A percentile compares a stretch with the other conserved stretches of the same genome.
These are phyloP conservation scores for Ailurus styani DNA, from an alignment of 2,113 vertebrate species.

Conservation along the genomic window DNA sequence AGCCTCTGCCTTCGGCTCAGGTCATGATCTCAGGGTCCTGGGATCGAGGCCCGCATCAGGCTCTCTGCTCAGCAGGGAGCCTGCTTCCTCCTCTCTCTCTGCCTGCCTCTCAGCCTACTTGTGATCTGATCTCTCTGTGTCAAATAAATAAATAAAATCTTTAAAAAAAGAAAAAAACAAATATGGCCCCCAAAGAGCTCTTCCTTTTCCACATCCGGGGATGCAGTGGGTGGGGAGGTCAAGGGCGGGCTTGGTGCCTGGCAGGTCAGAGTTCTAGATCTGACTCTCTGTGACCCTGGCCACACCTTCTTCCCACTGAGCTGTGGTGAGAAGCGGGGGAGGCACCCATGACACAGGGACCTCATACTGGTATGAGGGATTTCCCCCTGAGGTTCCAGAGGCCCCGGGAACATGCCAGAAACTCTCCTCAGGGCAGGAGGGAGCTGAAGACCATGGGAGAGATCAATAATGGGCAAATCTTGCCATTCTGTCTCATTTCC, in stretches of 20 bases:
- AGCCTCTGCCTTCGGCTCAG: no score
- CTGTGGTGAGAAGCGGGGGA: accelerated
- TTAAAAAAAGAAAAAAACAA: no score
- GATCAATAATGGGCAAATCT: neutral
- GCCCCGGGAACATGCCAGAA: neutral
- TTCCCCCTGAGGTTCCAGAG: neutral
- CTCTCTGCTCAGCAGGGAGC: no score
- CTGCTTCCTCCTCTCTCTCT: no score
- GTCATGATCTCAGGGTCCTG: no score
- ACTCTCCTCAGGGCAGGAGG: neutral
- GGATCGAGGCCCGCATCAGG: no score
- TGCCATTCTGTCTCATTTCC: neutral
- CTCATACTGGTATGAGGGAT: neutral
- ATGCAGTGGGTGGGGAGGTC: neutral
- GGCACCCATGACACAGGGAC: accelerated
- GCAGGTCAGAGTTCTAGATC: neutral
- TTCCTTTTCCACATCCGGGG: neutral
- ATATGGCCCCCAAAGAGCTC: neutral
- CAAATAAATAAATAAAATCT: no score
- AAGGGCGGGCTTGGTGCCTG: neutral
- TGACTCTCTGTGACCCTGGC: neutral
- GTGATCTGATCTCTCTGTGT: no score
- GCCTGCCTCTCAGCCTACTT: no score
- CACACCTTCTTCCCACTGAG: neutral
- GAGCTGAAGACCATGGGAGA: accelerated